Evolutionary conservation across 2,113 vertebrate species (phyloP).

Genomic region (Tetraodon nigroviridis): DNA sequence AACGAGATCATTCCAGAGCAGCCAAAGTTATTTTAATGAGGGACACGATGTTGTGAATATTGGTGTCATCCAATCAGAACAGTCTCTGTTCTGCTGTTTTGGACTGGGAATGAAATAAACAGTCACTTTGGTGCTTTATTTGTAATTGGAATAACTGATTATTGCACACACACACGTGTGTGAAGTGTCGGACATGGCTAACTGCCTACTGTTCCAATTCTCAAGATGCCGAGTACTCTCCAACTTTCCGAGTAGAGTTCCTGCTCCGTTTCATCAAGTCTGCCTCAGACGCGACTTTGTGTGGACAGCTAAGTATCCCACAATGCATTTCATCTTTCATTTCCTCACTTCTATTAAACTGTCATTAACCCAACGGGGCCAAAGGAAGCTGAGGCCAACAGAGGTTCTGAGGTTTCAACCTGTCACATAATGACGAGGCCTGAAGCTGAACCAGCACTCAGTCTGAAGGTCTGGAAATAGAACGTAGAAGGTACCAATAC

Average conservation of each 20-base stretch:
- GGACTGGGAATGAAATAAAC: not conserved
- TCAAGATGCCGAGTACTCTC: too few species aligned
- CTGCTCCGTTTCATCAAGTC: too few species aligned
- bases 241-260: too few species aligned
- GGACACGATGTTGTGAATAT: not conserved
- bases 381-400: constrained; percentile 18
- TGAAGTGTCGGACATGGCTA: too few species aligned
- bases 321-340: too few species aligned
- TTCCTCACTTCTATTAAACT: not conserved
- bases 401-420: constrained; percentile 27
- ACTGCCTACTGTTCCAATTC: too few species aligned
- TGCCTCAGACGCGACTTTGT: too few species aligned
- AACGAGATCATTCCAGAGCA: too few species aligned
- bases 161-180: not conserved
- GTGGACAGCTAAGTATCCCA: too few species aligned
- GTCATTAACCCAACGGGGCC: not conserved
- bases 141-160: constrained; percentile 4
- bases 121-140: constrained; percentile 3
- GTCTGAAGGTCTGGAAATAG: constrained; percentile 45
- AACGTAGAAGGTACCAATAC: constrained; percentile 18
- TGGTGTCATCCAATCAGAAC: not conserved
- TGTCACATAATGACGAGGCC: constrained; percentile 15
- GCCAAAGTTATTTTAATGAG: not conserved
- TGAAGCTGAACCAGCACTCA: constrained; percentile 39
- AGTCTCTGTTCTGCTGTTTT: not conserved